Conservation (phyloP, 2,113 vertebrate species). For the Taurulus bubalis region DNA sequence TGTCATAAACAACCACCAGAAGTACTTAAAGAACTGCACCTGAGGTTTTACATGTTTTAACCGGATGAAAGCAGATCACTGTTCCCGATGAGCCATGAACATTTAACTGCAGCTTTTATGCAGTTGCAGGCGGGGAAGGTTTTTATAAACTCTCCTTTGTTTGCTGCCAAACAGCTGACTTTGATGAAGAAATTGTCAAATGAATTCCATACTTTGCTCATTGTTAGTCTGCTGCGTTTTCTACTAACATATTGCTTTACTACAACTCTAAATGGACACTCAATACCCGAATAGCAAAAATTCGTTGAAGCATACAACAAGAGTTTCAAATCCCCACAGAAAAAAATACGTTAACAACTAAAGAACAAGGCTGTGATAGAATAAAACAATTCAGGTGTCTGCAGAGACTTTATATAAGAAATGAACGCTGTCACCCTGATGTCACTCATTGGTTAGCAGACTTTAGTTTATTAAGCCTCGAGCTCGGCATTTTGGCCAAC, state of each 20-base stretch:
- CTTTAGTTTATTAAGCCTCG: neutral
- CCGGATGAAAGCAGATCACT: constrained; percentile 2
- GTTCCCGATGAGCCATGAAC: neutral
- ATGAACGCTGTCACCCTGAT: neutral
- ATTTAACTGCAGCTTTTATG: neutral
- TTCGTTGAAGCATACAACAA: neutral
- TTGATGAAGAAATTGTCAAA: neutral
- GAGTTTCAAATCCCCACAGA: neutral
- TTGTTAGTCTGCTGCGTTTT: neutral
- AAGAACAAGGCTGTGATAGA: neutral
- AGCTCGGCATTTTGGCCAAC: neutral
- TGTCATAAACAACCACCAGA: neutral
- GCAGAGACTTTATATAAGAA: neutral
- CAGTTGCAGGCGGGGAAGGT: neutral
- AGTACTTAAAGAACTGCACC: neutral
- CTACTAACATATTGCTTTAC: neutral
- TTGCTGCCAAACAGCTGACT: neutral
- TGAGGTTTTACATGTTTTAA: neutral
- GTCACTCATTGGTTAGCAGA: neutral
- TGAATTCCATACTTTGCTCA: neutral
- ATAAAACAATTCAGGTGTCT: neutral
- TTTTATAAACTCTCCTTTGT: neutral
- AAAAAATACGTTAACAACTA: neutral
- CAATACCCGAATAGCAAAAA: neutral
- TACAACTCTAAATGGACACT: neutral